Conservation (phyloP, 2,113 vertebrate genomes). For the Myotis lucifugus region DNA sequence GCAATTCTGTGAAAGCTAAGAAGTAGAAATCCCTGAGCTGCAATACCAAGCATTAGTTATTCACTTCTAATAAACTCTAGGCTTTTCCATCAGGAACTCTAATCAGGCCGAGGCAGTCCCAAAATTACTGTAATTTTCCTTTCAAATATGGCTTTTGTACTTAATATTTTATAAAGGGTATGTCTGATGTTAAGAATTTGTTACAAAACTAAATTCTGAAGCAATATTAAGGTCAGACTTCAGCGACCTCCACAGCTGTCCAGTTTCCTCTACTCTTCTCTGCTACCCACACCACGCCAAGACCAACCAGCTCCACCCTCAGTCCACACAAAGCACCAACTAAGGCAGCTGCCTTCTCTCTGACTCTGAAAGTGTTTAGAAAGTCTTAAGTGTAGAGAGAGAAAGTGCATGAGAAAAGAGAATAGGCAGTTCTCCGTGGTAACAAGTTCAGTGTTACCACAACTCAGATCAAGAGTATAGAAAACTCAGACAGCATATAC, state of each 20-base stretch:
- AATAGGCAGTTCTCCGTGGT: neutral
- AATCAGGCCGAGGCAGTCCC: neutral
- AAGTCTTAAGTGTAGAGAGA: neutral
- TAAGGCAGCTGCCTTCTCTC: neutral
- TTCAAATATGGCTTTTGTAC: neutral
- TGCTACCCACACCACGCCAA: neutral
- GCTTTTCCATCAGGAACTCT: neutral
- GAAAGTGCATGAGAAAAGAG: neutral
- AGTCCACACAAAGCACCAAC: neutral
- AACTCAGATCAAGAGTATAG: neutral
- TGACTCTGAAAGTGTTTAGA: neutral
- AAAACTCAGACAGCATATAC: neutral
- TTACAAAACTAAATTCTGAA: neutral
- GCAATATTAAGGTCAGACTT: neutral
- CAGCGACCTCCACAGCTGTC: neutral
- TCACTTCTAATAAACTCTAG: neutral
- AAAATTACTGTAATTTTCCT: neutral
- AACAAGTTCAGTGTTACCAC: neutral
- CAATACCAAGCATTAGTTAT: neutral
- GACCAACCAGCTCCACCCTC: neutral
- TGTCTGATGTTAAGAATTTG: neutral
- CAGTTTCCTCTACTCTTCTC: neutral
- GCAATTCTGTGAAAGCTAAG: neutral
- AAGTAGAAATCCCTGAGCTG: neutral
- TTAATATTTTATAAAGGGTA: neutral